A percentile compares a stretch with the other conserved stretches of the same genome.
Conservation (phyloP, 2,888 invertebrate species). For the Yponomeuta sedellus region DNA sequence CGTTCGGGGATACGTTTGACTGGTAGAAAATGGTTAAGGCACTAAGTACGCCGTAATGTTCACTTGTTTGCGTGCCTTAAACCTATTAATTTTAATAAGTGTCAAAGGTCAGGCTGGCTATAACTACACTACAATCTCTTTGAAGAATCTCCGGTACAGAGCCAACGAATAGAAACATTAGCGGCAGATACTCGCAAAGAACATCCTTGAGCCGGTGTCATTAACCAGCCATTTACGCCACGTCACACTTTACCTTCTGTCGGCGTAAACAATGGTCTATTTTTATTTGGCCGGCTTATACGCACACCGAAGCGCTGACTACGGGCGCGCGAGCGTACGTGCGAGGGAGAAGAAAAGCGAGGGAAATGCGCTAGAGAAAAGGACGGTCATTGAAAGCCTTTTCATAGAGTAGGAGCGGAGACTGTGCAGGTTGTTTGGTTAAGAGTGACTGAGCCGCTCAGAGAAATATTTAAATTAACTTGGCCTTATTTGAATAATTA, state of each 20-base stretch:
- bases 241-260: slow-evolving; percentile 2
- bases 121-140: neutral
- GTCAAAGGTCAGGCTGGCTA: no score
- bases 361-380: slow-evolving; percentile 30
- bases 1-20: no score
- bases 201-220: slow-evolving; percentile 9
- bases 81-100: no score
- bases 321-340: slow-evolving; percentile 39
- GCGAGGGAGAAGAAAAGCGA: slow-evolving; percentile 32
- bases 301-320: neutral
- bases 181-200: slow-evolving; percentile 4
- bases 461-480: neutral
- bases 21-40: no score
- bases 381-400: slow-evolving; percentile 41
- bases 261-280: slow-evolving; percentile 12
- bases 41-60: no score
- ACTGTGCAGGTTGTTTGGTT: neutral
- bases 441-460: slow-evolving; percentile 20
- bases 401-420: slow-evolving; percentile 35
- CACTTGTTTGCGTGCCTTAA: no score
- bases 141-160: neutral
- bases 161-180: slow-evolving; percentile 3
- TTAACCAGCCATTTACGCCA: slow-evolving; percentile 1
- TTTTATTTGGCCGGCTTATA: slow-evolving; percentile 12
- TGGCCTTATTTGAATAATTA: no score